These are phyloP conservation scores for Solea solea DNA, from an alignment of 2,113 vertebrate species.

Conservation along the genomic window DNA sequence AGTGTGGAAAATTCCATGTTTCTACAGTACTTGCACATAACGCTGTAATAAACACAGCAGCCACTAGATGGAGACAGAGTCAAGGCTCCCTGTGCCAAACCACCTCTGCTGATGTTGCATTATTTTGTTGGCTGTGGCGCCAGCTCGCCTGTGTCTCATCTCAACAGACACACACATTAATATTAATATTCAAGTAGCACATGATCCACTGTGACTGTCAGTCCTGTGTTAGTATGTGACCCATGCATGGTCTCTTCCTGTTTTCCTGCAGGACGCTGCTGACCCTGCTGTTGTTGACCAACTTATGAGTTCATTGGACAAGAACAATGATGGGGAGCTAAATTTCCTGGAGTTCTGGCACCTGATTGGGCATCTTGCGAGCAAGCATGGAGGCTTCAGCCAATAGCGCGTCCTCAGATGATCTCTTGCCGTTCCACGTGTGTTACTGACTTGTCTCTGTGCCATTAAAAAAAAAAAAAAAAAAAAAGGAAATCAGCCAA, in stretches of 20 bases:
- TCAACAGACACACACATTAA: not conserved
- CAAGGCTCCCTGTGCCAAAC: conserved; percentile 29
- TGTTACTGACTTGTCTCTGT: conserved; percentile 13
- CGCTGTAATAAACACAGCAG: not conserved
- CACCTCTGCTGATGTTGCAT: conserved; percentile 47
- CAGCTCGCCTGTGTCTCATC: conserved; percentile 12
- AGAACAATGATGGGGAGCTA: conserved; percentile 75
- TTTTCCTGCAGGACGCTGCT: conserved; percentile 61
- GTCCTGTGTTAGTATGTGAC: not conserved
- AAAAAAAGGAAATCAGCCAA: conserved; percentile 31
- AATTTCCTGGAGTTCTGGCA: conserved; percentile 78
- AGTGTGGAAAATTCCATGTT: conserved; percentile 67
- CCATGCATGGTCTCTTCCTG: conserved; percentile 4
- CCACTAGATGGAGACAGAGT: conserved; percentile 64
- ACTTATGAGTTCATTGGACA: conserved; percentile 74
- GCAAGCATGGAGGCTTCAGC: conserved; percentile 65
- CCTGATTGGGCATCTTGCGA: conserved; percentile 75
- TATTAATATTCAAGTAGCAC: not conserved
- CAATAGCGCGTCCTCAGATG: conserved; percentile 53
- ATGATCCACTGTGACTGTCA: not conserved
- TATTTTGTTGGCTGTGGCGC: conserved; percentile 24
- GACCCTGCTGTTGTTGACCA: conserved; percentile 63
- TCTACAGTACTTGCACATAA: not conserved
- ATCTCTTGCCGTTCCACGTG: not conserved
- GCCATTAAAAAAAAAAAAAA: conserved; percentile 10